phyloP scores from a whole-genome alignment of 2,113 vertebrate genomes.

The Crypturellus undulatus region DNA sequence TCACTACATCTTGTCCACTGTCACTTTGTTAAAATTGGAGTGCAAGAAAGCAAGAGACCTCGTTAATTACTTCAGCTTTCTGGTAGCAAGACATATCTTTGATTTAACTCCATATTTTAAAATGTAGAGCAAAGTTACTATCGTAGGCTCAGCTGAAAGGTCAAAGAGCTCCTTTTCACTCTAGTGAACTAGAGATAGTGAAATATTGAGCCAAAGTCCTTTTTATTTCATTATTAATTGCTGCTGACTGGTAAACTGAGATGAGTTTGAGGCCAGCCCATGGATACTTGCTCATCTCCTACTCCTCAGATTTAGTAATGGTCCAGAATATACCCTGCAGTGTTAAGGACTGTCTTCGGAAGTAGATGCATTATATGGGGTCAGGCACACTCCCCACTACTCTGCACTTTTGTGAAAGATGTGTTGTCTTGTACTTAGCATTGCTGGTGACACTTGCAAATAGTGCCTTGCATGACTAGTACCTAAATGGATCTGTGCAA shows the following conservation, averaged over 20 bases:
- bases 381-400: background rate
- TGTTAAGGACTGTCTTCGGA: background rate
- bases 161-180: background rate
- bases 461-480: background rate
- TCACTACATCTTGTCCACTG: constrained; percentile 57
- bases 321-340: rapidly evolving
- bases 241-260: background rate
- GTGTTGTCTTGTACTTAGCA: background rate
- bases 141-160: background rate
- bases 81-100: constrained; percentile 48
- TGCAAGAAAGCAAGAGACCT: constrained; percentile 32
- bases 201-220: background rate
- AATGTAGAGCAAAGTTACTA: background rate
- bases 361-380: background rate
- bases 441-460: background rate
- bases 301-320: background rate
- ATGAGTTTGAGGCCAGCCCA: background rate
- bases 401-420: background rate
- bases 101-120: constrained; percentile 36
- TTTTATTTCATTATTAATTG: background rate
- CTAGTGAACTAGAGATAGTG: background rate
- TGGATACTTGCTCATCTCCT: background rate
- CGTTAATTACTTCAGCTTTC: constrained; percentile 35
- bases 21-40: constrained; percentile 70
- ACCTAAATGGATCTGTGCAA: background rate